Evolutionary conservation across 2,888 invertebrate genomes (phyloP).

Genomic region (Beris chalybata): DNA sequence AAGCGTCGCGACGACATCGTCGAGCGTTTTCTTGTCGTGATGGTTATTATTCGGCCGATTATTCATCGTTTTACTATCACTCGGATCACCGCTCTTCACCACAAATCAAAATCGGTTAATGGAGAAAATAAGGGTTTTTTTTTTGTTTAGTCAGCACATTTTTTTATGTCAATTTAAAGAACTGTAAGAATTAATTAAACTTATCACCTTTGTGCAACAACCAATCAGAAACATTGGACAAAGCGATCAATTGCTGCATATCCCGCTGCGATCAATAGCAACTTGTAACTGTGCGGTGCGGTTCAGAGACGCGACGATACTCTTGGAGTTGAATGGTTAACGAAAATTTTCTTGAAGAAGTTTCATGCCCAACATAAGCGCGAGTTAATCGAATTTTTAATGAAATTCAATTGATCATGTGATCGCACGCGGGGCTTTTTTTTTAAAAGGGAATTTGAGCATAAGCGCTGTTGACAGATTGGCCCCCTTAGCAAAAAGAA

Average conservation of each 20-base stretch:
- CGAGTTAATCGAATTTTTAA: constrained; percentile 22
- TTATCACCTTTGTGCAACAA: constrained; percentile 28
- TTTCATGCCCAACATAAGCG: not conserved
- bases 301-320: not conserved
- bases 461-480: too few relatives aligned
- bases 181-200: constrained; percentile 13
- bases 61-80: constrained; percentile 33
- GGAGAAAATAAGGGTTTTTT: not conserved
- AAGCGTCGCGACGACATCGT: constrained; percentile 42
- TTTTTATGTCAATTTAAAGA: not conserved
- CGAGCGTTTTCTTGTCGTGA: constrained; percentile 41
- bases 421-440: not conserved
- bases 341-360: too few relatives aligned
- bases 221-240: constrained; percentile 27
- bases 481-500: too few relatives aligned
- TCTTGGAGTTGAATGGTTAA: too few relatives aligned
- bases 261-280: constrained; percentile 30
- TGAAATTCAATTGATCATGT: constrained; percentile 28
- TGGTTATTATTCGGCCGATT: constrained; percentile 32
- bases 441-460: too few relatives aligned
- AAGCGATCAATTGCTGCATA: constrained; percentile 17
- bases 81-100: constrained; percentile 25
- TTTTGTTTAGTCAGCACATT: constrained; percentile 15
- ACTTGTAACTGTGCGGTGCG: constrained; percentile 22
- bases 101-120: not conserved